Base-by-base conservation (phyloP, 2,797 vertebrate species). In the Coendou prehensilis region DNA sequence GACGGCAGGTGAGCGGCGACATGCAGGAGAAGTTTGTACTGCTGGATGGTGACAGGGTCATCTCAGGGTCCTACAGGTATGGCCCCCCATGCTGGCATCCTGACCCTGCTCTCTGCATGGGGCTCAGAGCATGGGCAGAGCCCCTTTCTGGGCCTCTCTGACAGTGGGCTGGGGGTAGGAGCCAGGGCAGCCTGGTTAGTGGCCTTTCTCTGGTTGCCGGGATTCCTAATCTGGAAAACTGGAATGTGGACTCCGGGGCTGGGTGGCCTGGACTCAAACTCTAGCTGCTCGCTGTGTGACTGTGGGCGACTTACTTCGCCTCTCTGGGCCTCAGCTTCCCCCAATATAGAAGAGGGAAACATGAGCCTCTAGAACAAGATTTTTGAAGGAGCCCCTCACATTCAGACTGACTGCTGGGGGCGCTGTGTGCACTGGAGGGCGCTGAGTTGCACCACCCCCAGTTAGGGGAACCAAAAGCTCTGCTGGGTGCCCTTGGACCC, bases 61-160 rank as follows among this genome's bases (percentile, higher is more conserved):
- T 99, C 97, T 98, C 99, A 1, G 99, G 99, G 88, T 99, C 98
- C 98, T 99, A 99, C 98, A 99, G 99, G 99, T 99, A 97, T 1
- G 17, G n/a, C 20, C 33, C 23, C 37, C 17, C 33, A 2, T 17
- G 26, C 45, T 37, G 26, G 50, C 11, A 47, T 33, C 56, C 76
- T n/a, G 1, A 11, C 0, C 22, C 13, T 59, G 33, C 28, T 75
- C 75, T 6, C 26, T 17, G 47, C 23, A 14, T 15, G 5, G 69
- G n/a, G 17, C 69, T 69, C n/a, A 69, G 63, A 10, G 64, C 1
- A 1, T 28, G 7, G 28, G 37, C 14, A 26, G 37, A 9, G 1
- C 59, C 28, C 59, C 57, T 59, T 63, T 26, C 56, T 61, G 37
- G 57, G 56, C 57, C 56, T 61, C 80, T 45, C 52, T 5, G 9